Percentiles rank a stretch among this genome's conserved stretches.
Conservation (phyloP, 2,888 invertebrate species). For the Limnephilus marmoratus region DNA sequence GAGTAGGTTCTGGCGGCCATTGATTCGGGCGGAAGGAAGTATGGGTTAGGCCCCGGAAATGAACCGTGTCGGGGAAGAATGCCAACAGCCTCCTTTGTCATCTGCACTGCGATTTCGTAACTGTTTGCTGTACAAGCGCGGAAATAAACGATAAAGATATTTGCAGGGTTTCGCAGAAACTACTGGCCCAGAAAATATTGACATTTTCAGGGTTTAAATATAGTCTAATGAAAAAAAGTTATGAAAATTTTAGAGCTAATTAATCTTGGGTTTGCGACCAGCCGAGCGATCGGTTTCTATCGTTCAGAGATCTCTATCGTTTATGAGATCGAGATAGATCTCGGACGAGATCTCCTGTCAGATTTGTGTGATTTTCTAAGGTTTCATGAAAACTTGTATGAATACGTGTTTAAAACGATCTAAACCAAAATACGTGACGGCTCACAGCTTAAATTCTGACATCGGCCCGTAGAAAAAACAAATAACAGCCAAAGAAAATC, state of each 20-base stretch:
- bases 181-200: not conserved
- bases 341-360: no score
- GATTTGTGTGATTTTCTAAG: no score
- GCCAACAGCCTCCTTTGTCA: conserved; percentile 23
- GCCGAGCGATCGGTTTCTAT: no score
- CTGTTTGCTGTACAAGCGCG: not conserved
- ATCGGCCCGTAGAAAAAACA: no score
- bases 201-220: not conserved
- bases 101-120: conserved; percentile 3
- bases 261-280: not conserved
- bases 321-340: no score
- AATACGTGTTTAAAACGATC: no score
- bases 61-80: conserved; percentile 46
- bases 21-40: conserved; percentile 63
- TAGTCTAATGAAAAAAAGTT: not conserved
- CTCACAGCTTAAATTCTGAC: no score
- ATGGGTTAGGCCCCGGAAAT: conserved; percentile 59
- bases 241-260: not conserved
- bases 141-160: not conserved
- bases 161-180: not conserved
- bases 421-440: no score
- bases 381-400: no score
- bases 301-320: no score
- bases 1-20: conserved; percentile 22
- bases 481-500: no score